phyloP scores from a whole-genome alignment of 1,140 invertebrate species.

The Dysdera silvatica region DNA sequence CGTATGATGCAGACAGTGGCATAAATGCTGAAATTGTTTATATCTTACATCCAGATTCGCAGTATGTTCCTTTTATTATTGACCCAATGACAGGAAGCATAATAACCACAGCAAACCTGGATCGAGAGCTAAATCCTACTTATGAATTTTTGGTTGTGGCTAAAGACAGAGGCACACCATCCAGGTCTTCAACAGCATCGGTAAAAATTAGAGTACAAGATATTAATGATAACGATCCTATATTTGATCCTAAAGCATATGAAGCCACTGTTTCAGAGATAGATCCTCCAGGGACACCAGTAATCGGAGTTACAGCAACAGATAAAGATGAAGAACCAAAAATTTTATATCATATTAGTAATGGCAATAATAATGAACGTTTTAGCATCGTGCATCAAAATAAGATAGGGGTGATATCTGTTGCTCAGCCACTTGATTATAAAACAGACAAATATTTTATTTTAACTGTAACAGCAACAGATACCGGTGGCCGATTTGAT shows the following conservation, averaged over 20 bases:
- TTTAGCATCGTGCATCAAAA: constrained; percentile 84
- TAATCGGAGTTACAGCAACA: constrained; percentile 76
- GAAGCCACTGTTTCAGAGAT: constrained; percentile 79
- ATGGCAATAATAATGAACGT: constrained; percentile 74
- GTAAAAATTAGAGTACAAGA: constrained; percentile 36
- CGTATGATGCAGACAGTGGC: constrained; percentile 83
- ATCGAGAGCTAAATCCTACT: constrained; percentile 74
- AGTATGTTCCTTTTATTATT: constrained; percentile 10
- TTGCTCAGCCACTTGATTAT: constrained; percentile 72
- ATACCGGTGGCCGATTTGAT: constrained; percentile 75
- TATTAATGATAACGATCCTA: constrained; percentile 38
- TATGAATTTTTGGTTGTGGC: constrained; percentile 79
- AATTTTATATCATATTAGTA: constrained; percentile 81
- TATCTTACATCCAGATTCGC: constrained; percentile 8
- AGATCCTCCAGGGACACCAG: constrained; percentile 74
- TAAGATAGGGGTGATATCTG: constrained; percentile 76
- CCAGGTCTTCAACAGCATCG: constrained; percentile 71
- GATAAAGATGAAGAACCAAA: constrained; percentile 80
- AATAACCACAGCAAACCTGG: constrained; percentile 77
- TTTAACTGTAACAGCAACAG: constrained; percentile 66
- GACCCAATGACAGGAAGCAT: constrained; percentile 62
- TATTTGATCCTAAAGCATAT: constrained; percentile 66
- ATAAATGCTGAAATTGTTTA: constrained; percentile 59
- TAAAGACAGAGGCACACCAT: constrained; percentile 70
- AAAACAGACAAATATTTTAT: constrained; percentile 47